Conservation (phyloP, 1,140 invertebrate genomes). For the Solenopsis invicta region DNA sequence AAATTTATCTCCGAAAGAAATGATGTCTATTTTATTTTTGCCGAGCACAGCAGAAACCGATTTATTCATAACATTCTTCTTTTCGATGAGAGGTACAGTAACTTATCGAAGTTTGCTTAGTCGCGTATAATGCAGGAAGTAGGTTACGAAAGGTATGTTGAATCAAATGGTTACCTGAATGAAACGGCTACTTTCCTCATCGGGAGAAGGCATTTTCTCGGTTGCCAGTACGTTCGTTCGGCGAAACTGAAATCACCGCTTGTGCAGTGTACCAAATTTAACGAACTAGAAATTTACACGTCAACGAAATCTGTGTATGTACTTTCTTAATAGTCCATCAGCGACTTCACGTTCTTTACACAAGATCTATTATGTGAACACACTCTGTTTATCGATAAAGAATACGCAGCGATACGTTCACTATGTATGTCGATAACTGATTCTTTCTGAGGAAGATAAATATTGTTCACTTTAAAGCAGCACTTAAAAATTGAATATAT, state of each 20-base stretch:
- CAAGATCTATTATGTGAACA: not conserved
- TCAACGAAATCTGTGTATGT: not conserved
- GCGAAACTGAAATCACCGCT: not conserved
- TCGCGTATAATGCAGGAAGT: not conserved
- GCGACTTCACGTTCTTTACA: not conserved
- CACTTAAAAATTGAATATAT: not conserved
- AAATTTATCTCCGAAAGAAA: no score
- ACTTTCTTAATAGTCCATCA: not conserved
- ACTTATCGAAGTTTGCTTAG: not conserved
- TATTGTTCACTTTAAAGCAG: not conserved
- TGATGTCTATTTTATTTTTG: no score
- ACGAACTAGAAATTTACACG: not conserved
- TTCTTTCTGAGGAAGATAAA: not conserved
- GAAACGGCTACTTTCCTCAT: constrained; percentile 10
- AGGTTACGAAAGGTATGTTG: not conserved
- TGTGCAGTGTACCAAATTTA: not conserved
- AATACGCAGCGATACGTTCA: not conserved
- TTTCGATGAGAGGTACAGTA: not conserved
- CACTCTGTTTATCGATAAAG: constrained; percentile 14
- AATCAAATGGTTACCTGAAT: constrained; percentile 27
- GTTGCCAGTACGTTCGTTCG: not conserved
- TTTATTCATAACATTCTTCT: no score
- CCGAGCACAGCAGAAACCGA: no score
- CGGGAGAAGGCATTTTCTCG: not conserved
- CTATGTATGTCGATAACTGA: not conserved